Conservation (phyloP, 2,113 vertebrate genomes). For the Serilophus lunatus region DNA sequence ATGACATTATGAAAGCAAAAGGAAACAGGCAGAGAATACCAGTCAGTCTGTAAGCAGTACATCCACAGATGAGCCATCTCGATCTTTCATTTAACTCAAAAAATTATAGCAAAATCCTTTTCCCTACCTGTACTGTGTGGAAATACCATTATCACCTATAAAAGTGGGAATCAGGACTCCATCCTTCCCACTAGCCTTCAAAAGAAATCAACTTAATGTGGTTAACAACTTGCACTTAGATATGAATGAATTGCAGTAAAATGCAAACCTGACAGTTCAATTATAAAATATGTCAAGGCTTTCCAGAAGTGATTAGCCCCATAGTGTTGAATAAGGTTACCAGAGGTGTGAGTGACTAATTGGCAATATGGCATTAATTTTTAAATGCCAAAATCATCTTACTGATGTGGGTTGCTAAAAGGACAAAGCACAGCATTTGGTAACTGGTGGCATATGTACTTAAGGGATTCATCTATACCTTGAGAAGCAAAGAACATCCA, state of each 20-base stretch:
- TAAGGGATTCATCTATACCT: background rate
- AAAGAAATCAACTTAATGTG: slow-evolving; percentile 65
- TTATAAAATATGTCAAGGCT: slow-evolving; percentile 69
- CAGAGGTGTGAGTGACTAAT: slow-evolving; percentile 58
- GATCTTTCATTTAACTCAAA: slow-evolving; percentile 22
- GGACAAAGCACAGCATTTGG: background rate
- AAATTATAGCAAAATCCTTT: slow-evolving; percentile 47
- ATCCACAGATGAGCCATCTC: background rate
- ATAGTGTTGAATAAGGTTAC: slow-evolving; percentile 61
- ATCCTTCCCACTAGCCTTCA: slow-evolving; percentile 48
- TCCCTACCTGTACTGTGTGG: slow-evolving; percentile 30
- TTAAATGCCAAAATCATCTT: slow-evolving; percentile 55
- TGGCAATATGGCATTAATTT: slow-evolving; percentile 58
- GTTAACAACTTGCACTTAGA: slow-evolving; percentile 70
- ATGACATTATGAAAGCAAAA: background rate
- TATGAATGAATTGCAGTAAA: slow-evolving; percentile 64
- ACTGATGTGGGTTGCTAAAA: background rate
- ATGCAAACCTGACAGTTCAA: slow-evolving; percentile 67
- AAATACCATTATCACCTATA: background rate
- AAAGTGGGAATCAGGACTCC: slow-evolving; percentile 35
- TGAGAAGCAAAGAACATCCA: background rate
- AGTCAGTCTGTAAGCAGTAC: background rate
- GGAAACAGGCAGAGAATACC: background rate
- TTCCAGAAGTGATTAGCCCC: slow-evolving; percentile 66
- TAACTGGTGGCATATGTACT: background rate